Evolutionary conservation across 30 jellyfish, hydroid and myxozoan genomes (phyloP).

Genomic region (Mastigias papua): DNA sequence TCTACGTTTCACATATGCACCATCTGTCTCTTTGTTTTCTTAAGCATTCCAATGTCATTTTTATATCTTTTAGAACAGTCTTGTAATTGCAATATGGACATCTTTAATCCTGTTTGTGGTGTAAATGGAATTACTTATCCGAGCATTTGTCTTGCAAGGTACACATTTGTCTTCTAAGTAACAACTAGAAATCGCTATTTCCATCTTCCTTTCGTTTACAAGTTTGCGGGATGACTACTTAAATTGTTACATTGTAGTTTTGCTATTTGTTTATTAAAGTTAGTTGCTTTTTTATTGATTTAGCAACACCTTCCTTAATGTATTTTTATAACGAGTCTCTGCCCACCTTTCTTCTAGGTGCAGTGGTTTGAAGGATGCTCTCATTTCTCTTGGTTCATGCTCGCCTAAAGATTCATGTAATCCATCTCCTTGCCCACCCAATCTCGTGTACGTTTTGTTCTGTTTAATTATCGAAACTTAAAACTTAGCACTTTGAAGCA

Average conservation of each 20-base stretch:
- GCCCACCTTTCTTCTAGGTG: constrained; percentile 4
- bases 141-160: constrained; percentile 89
- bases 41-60: background rate
- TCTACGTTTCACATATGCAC: too few relatives aligned
- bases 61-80: constrained; percentile 10
- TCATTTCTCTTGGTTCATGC: constrained; percentile 27
- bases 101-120: constrained; percentile 87
- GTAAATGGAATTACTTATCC: constrained; percentile 88
- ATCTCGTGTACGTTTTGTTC: constrained; percentile 14
- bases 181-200: too few relatives aligned
- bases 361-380: constrained; percentile 25
- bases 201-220: too few relatives aligned
- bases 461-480: background rate
- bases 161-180: too few relatives aligned
- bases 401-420: constrained; percentile 16
- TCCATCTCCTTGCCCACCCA: constrained; percentile 48
- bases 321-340: background rate
- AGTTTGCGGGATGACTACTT: too few relatives aligned
- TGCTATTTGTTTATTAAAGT: background rate
- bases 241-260: too few relatives aligned
- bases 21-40: background rate
- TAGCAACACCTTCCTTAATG: background rate
- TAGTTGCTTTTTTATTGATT: background rate
- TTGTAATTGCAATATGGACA: constrained; percentile 55
- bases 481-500: background rate